Conservation (phyloP, 2,797 vertebrate genomes). For the Danio tinwini region DNA sequence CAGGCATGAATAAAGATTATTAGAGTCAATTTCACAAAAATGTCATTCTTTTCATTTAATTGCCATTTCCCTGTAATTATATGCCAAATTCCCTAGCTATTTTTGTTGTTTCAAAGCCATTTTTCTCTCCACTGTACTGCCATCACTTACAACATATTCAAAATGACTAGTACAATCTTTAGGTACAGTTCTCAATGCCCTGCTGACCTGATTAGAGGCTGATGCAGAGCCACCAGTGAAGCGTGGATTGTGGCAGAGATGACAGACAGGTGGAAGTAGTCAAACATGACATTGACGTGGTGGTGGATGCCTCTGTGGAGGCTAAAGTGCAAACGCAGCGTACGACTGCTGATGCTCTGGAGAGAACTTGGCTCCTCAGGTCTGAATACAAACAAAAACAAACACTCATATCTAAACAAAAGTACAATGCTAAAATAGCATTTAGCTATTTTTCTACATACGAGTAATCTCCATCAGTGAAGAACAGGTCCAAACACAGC, state of each 20-base stretch:
- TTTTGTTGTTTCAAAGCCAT: too few relatives aligned
- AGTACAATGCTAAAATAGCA: background rate
- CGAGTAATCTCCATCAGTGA: constrained; percentile 98
- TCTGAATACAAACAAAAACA: constrained; percentile 71
- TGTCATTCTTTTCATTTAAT: too few relatives aligned
- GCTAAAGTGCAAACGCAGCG: constrained; percentile 96
- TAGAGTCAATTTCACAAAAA: too few relatives aligned
- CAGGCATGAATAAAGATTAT: too few relatives aligned
- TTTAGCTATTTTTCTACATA: constrained; percentile 76
- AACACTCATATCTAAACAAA: background rate
- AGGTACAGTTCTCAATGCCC: background rate
- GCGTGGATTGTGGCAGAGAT: constrained; percentile 93
- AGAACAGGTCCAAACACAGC: constrained; percentile 92
- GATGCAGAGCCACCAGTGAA: constrained; percentile 96
- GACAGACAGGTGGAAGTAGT: constrained; percentile 99
- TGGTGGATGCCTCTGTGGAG: constrained; percentile 96
- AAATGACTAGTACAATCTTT: background rate
- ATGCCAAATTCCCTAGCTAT: too few relatives aligned
- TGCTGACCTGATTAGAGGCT: constrained; percentile 93
- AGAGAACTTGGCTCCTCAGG: constrained; percentile 90
- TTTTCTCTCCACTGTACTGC: too few relatives aligned
- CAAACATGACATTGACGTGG: constrained; percentile 98
- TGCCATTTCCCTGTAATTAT: too few relatives aligned
- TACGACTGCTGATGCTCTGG: constrained; percentile 95
- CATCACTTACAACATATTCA: background rate